These are phyloP conservation scores for Chrysoperla carnea DNA, from an alignment of 1,140 invertebrate species.

Conservation along the genomic window DNA sequence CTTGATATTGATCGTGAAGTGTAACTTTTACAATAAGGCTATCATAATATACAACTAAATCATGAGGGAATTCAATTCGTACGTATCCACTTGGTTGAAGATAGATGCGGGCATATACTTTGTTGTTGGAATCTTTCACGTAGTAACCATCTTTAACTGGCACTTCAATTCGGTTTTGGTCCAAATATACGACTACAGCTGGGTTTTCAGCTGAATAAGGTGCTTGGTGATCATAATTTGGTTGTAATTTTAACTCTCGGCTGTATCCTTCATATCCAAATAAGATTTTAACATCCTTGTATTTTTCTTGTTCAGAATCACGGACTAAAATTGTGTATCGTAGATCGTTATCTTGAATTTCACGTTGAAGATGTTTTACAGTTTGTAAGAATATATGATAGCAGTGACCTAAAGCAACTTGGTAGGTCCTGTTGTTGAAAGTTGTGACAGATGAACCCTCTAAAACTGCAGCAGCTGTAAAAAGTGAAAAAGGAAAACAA, in stretches of 20 bases:
- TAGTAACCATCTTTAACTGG: too few relatives aligned
- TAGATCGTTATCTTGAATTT: neutral
- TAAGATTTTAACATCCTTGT: too few relatives aligned
- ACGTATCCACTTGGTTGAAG: conserved; percentile 25
- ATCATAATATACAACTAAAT: conserved; percentile 32
- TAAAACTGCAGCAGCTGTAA: conserved; percentile 37
- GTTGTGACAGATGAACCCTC: conserved; percentile 33
- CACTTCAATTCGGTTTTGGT: too few relatives aligned
- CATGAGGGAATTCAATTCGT: conserved; percentile 26
- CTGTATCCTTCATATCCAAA: too few relatives aligned
- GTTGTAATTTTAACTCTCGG: too few relatives aligned
- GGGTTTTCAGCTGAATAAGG: too few relatives aligned
- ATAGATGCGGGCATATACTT: conserved; percentile 22
- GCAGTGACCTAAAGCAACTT: conserved; percentile 28
- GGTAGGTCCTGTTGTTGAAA: conserved; percentile 38
- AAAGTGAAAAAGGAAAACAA: too few relatives aligned
- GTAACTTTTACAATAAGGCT: conserved; percentile 25
- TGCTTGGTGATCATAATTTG: too few relatives aligned
- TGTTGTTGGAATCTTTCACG: conserved; percentile 14
- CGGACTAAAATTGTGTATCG: too few relatives aligned
- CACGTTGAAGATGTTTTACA: conserved; percentile 13
- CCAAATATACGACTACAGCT: too few relatives aligned
- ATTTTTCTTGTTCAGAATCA: too few relatives aligned
- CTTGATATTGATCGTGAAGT: conserved; percentile 22
- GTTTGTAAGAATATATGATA: conserved; percentile 41